Evolutionary conservation across 1,140 invertebrate genomes (phyloP), one percentile per base, ranked within the genome.

Genomic region (Nasonia vitripennis): DNA sequence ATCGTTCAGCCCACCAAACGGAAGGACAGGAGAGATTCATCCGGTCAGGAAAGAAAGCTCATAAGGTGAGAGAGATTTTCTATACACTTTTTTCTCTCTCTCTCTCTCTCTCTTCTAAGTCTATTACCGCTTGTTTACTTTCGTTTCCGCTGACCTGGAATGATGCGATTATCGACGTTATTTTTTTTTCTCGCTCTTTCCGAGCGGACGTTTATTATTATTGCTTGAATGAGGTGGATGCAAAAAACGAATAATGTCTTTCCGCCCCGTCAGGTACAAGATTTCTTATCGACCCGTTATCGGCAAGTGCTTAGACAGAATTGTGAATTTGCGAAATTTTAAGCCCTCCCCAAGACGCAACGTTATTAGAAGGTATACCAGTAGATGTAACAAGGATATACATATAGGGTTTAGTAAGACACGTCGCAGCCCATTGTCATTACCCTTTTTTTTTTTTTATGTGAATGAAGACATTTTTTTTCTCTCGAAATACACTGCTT

Each of bases 21-120:
- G 70, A 97, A 97, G 91, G 96, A 97, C 92, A 94, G 96, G 68
- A 95, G 96, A 79, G 96, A 97, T 91, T 95, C 94, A 62, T 92
- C 93, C 86, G 95, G 93, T 23, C 95, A 96, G 89, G 96, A 97
- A 90, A 94, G 96, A 81, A 97, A 97, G 91, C 94, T 97, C 73
- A 95, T 96, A 88, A 95, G 96, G 93, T 96, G 95, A 78, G 68
- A 78, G 68, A 4, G 6, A 7, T 77, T 48, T 5, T 77, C 2
- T 3, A 27, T 27, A 27, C 27, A 27, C 71, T 5, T 74, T 74
- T 37, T 41, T 41, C 6, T 74, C 27, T 34, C 2, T n/a, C n/a
- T 74, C 41, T 37, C 20, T 41, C 6, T 74, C 27, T 4, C 17
- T 74, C 31, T n/a, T 6, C n/a, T 2, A 5, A 45, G 17, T 27